Conservation (phyloP, 2,888 invertebrate species). For the Agrilus biguttatus region DNA sequence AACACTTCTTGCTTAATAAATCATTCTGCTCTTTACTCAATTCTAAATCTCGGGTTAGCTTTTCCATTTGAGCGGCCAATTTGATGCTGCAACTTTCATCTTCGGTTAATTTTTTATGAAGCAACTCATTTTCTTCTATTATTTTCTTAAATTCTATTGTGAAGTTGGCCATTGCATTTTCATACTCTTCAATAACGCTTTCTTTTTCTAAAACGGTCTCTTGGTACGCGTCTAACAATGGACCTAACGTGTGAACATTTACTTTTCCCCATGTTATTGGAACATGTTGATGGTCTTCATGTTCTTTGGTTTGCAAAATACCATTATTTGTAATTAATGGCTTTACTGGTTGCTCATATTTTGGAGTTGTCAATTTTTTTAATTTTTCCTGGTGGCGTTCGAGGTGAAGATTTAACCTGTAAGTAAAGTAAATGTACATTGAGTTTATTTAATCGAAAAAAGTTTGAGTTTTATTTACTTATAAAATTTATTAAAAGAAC, state of each 20-base stretch:
- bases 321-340: slow-evolving; percentile 5
- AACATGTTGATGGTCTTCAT: slow-evolving; percentile 29
- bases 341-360: slow-evolving; percentile 5
- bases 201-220: slow-evolving; percentile 66
- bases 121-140: slow-evolving; percentile 51
- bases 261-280: slow-evolving; percentile 38
- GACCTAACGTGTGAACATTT: slow-evolving; percentile 51
- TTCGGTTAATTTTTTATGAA: slow-evolving; percentile 39
- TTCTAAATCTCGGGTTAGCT: slow-evolving; percentile 29
- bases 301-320: slow-evolving; percentile 18
- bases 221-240: slow-evolving; percentile 64
- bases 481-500: too few species aligned
- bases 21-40: slow-evolving; percentile 27
- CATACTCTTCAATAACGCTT: slow-evolving; percentile 53
- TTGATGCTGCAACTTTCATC: slow-evolving; percentile 30
- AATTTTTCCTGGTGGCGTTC: slow-evolving; percentile 63
- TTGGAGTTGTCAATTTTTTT: slow-evolving; percentile 7
- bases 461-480: too few species aligned
- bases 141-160: slow-evolving; percentile 58
- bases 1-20: slow-evolving; percentile 45
- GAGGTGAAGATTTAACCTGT: slow-evolving; percentile 58
- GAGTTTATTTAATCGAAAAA: background rate
- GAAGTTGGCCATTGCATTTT: slow-evolving; percentile 53
- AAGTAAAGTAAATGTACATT: slow-evolving; percentile 12
- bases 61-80: slow-evolving; percentile 29